phyloP scores from a whole-genome alignment of 2,113 vertebrate genomes.

The Mungos mungo region DNA sequence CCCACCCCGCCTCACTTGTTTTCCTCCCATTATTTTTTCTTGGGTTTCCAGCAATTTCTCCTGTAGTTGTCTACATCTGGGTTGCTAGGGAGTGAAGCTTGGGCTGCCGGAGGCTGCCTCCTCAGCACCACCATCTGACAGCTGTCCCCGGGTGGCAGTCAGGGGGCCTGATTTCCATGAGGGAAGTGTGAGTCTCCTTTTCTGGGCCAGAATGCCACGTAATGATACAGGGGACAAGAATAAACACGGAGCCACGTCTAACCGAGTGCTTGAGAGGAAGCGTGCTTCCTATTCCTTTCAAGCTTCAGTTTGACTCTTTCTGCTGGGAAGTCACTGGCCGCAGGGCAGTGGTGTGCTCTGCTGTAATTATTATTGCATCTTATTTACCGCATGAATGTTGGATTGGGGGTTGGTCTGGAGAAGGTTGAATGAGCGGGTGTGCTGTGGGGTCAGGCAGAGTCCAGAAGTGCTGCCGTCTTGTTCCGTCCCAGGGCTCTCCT shows the following conservation, averaged over 20 bases:
- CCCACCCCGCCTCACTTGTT: neutral
- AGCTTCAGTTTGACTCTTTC: neutral
- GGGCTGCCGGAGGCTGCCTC: neutral
- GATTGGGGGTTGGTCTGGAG: neutral
- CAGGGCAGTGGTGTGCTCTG: neutral
- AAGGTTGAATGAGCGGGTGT: no score
- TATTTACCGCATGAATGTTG: rapidly evolving
- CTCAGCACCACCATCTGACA: neutral
- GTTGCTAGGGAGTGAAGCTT: neutral
- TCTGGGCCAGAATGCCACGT: neutral
- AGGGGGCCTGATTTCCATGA: neutral
- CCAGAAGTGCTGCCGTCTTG: neutral
- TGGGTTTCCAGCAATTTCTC: neutral
- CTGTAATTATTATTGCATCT: rapidly evolving
- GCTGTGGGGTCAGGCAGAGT: neutral
- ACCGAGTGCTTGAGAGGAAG: neutral
- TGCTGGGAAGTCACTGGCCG: rapidly evolving
- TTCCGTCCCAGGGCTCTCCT: neutral
- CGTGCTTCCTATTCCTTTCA: neutral
- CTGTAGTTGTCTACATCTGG: neutral
- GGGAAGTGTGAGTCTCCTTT: neutral
- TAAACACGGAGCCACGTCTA: neutral
- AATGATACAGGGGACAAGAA: neutral
- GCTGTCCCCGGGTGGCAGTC: rapidly evolving
- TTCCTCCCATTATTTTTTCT: neutral